These are phyloP conservation scores for Kuschelorhynchus macadamiae DNA, from an alignment of 2,888 invertebrate species.

Conservation along the genomic window DNA sequence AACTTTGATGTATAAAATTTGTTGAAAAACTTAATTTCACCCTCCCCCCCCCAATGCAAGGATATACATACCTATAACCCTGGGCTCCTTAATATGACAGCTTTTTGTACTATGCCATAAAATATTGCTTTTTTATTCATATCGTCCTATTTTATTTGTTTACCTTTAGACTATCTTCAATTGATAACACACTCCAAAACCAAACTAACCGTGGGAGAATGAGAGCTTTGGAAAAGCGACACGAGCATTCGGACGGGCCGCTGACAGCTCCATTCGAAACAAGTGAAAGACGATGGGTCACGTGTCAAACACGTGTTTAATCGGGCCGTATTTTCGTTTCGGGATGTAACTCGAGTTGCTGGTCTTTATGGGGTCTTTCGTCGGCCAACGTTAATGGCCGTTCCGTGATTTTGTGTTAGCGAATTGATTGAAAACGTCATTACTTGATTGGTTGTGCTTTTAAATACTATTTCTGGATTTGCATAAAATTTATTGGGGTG, in stretches of 20 bases:
- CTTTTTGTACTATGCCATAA: too few relatives aligned
- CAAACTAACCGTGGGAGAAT: slow-evolving; percentile 14
- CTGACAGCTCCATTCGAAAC: slow-evolving; percentile 39
- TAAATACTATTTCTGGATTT: too few relatives aligned
- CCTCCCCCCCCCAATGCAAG: too few relatives aligned
- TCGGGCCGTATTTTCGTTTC: slow-evolving; percentile 13
- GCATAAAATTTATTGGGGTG: too few relatives aligned
- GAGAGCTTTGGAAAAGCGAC: slow-evolving; percentile 22
- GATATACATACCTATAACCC: too few relatives aligned
- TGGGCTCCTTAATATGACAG: too few relatives aligned
- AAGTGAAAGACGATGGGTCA: slow-evolving; percentile 44
- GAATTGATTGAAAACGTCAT: neutral
- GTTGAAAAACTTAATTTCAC: too few relatives aligned
- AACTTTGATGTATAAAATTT: too few relatives aligned
- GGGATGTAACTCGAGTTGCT: slow-evolving; percentile 10
- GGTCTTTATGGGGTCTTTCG: slow-evolving; percentile 26
- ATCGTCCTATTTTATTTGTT: too few relatives aligned
- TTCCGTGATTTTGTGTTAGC: slow-evolving; percentile 6
- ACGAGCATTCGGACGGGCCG: slow-evolving; percentile 22
- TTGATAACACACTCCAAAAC: too few relatives aligned
- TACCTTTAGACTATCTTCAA: neutral
- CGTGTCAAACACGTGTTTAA: slow-evolving; percentile 49
- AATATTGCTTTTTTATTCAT: too few relatives aligned
- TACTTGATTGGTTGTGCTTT: too few relatives aligned
- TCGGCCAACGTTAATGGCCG: slow-evolving; percentile 2